Percentiles rank a stretch among this genome's conserved stretches.
These are phyloP conservation scores for Cephalopterus ornatus DNA, from an alignment of 2,113 vertebrate species.

Conservation along the genomic window DNA sequence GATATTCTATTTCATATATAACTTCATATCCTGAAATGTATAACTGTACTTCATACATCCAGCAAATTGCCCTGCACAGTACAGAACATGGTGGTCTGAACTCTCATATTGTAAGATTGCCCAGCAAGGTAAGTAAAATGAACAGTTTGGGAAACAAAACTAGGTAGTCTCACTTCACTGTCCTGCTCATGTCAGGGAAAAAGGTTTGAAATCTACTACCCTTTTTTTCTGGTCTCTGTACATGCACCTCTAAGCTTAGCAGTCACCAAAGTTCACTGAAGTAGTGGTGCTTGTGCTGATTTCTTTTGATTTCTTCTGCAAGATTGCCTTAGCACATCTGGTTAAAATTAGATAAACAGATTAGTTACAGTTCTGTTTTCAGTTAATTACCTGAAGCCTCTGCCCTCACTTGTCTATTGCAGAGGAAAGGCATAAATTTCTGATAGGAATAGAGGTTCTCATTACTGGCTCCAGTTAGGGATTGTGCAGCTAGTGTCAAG, in stretches of 20 bases:
- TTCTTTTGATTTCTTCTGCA: constrained; percentile 48
- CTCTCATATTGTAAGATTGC: neutral
- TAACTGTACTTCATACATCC: neutral
- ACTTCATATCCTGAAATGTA: constrained; percentile 12
- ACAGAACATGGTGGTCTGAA: neutral
- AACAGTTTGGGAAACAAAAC: neutral
- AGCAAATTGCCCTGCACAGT: neutral
- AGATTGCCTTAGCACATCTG: constrained; percentile 63
- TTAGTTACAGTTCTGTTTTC: constrained; percentile 52
- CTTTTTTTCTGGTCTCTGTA: neutral
- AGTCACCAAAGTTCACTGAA: neutral
- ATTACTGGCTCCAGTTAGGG: neutral
- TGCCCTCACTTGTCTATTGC: constrained; percentile 30
- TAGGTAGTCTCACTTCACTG: neutral
- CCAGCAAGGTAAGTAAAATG: neutral
- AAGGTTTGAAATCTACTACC: neutral
- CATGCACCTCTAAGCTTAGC: neutral
- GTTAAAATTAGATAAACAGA: constrained; percentile 61
- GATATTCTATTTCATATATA: constrained; percentile 3
- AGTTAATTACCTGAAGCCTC: constrained; percentile 42
- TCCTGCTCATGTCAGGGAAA: neutral
- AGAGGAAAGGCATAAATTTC: constrained; percentile 24
- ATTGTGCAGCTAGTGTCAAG: neutral
- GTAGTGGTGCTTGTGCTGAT: constrained; percentile 3
- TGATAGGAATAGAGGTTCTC: constrained; percentile 30